phyloP scores from a whole-genome alignment of 2,797 vertebrate species.

The Sarcophilus harrisii region DNA sequence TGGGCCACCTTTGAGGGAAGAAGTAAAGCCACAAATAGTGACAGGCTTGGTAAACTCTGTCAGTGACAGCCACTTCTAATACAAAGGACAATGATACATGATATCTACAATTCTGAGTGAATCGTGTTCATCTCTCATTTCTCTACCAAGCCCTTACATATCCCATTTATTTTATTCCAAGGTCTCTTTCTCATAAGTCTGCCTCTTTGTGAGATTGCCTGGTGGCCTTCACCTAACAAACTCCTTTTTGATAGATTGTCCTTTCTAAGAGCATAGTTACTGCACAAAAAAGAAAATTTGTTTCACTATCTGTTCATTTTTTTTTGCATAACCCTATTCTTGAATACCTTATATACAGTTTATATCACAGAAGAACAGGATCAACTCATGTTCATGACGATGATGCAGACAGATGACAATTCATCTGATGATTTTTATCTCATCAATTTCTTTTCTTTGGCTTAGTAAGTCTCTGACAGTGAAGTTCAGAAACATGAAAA shows the following conservation, averaged over 20 bases:
- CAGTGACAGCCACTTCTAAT: not conserved
- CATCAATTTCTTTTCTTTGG: slow-evolving; percentile 17
- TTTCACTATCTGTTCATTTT: slow-evolving; percentile 50
- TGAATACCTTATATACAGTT: not conserved
- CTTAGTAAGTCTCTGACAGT: not conserved
- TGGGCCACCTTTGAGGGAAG: not conserved
- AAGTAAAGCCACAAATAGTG: not conserved
- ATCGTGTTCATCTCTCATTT: not conserved
- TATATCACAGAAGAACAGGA: not conserved
- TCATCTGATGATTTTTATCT: not conserved
- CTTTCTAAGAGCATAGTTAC: slow-evolving; percentile 28
- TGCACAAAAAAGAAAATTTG: slow-evolving; percentile 47
- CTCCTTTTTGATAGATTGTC: slow-evolving; percentile 38
- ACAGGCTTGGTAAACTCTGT: not conserved
- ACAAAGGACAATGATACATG: not conserved
- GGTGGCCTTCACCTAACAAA: slow-evolving; percentile 34
- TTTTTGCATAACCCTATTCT: not conserved
- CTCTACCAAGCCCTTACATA: not conserved
- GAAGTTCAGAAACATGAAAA: not conserved
- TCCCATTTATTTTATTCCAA: slow-evolving; percentile 17
- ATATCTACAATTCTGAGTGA: not conserved
- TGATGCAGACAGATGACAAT: not conserved
- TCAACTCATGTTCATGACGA: not conserved
- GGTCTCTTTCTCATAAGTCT: slow-evolving; percentile 39
- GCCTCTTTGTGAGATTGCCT: not conserved